Evolutionary conservation across 2,113 vertebrate genomes (phyloP).

Genomic region (Daphoenositta chrysoptera): DNA sequence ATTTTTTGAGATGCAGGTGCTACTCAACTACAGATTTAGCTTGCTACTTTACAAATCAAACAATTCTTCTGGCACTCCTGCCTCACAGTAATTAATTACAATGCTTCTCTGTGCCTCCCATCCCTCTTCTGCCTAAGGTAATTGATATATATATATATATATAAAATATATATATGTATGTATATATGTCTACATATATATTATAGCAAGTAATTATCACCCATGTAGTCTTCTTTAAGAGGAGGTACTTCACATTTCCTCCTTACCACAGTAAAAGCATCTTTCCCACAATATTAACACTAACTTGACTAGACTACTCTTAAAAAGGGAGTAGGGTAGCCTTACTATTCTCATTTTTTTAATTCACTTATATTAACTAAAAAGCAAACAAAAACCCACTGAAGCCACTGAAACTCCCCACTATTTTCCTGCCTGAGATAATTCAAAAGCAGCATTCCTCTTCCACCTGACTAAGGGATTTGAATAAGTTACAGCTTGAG

Average conservation of each 20-base stretch:
- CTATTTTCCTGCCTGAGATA: background rate
- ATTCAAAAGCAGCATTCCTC: background rate
- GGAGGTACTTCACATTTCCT: background rate
- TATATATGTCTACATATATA: fast-evolving
- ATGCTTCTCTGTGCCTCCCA: background rate
- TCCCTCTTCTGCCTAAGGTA: background rate
- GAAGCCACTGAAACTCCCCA: background rate
- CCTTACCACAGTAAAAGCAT: background rate
- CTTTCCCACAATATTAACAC: background rate
- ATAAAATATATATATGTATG: no score
- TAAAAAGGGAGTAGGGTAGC: background rate
- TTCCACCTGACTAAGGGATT: background rate
- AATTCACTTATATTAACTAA: background rate
- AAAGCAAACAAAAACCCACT: background rate
- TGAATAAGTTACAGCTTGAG: background rate
- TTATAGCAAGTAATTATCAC: background rate
- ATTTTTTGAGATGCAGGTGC: background rate
- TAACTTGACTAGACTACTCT: background rate
- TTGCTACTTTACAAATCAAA: background rate
- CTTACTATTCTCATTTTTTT: background rate
- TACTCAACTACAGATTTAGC: background rate
- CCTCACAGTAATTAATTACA: background rate
- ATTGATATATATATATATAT: fast-evolving
- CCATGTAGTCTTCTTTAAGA: background rate
- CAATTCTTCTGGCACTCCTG: background rate